Base-by-base conservation (phyloP, 2,113 vertebrate genomes). In the Amphiprion ocellaris region DNA sequence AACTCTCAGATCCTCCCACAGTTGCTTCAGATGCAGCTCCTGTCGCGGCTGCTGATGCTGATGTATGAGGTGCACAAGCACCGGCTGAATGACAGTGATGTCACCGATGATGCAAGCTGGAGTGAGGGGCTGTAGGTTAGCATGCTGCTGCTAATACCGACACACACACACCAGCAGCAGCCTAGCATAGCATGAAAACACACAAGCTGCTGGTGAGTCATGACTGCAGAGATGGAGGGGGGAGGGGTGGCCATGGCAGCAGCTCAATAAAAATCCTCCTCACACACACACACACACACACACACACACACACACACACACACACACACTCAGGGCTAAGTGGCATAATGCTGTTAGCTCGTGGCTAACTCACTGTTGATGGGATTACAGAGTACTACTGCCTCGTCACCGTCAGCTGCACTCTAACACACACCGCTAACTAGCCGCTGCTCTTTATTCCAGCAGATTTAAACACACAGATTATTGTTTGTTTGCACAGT, bases 301-400 rank as follows among this genome's bases (percentile, higher is more conserved):
- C 77, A 61, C 73, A 23, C 58, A 54, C 54, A 30, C 82, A 63
- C 59, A 33, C 61, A 47, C 30, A 55, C 59, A 75, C 71, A 59
- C 72, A 68, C 56, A 46, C 49, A 47, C 23, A 9, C 47, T n/a
- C 53, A 24, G 69, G n/a, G 77, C 61, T 84, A 55, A 77, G 73
- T 85, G 83, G 73, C 46, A 69, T 87, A 85, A 89, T 85, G 74
- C 82, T 59, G 82, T 90, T 83, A 87, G 69, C 76, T 77, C 5
- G 2, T 62, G 73, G 72, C 26, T 83, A 81, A 69, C 74, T 81
- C 55, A 52, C 77, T 76, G 74, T 39, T 90, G 83, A 87, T 86
- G 80, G 50, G 81, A 86, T 90, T 86, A 85, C 52, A 50, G 30
- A 77, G 74, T 19, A 46, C 39, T 33, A 30, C 15, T 58, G 54